Percentiles rank a stretch among this genome's conserved stretches.
phyloP scores from a whole-genome alignment of 2,113 vertebrate genomes.

The Elaphurus davidianus region DNA sequence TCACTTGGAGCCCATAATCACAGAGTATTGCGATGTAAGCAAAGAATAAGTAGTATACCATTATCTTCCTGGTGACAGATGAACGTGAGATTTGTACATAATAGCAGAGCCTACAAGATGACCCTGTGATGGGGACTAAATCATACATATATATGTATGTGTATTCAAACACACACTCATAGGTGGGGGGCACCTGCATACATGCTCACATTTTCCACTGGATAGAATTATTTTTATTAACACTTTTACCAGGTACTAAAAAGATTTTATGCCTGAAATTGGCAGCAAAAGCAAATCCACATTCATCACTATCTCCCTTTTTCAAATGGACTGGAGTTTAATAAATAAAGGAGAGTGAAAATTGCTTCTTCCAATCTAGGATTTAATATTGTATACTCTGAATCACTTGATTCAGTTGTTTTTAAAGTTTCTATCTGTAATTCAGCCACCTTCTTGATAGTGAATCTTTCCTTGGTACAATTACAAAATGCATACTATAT shows the following conservation, averaged over 20 bases:
- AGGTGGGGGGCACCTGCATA: neutral
- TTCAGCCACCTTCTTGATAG: neutral
- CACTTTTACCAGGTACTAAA: constrained; percentile 53
- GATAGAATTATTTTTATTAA: constrained; percentile 57
- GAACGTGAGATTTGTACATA: neutral
- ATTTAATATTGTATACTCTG: constrained; percentile 24
- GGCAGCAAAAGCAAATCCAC: constrained; percentile 48
- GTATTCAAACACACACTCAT: neutral
- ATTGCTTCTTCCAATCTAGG: constrained; percentile 21
- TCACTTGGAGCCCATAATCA: constrained; percentile 30
- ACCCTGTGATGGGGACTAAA: neutral
- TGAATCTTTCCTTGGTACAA: constrained; percentile 34
- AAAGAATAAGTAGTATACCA: constrained; percentile 19
- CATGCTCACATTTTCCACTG: neutral
- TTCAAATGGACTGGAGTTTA: constrained; percentile 35
- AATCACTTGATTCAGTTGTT: constrained; percentile 50
- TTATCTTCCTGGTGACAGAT: constrained; percentile 37
- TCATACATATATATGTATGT: neutral
- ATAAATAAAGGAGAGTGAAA: constrained; percentile 53
- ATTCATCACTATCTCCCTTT: constrained; percentile 8
- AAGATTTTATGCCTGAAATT: constrained; percentile 56
- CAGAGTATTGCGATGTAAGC: neutral
- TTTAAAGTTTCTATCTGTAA: constrained; percentile 42
- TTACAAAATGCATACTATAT: constrained; percentile 32
- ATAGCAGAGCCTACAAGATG: neutral